A percentile compares a stretch with the other conserved stretches of the same genome.
Conservation (phyloP, 1,140 invertebrate genomes). For the Tyrophagus putrescentiae region DNA sequence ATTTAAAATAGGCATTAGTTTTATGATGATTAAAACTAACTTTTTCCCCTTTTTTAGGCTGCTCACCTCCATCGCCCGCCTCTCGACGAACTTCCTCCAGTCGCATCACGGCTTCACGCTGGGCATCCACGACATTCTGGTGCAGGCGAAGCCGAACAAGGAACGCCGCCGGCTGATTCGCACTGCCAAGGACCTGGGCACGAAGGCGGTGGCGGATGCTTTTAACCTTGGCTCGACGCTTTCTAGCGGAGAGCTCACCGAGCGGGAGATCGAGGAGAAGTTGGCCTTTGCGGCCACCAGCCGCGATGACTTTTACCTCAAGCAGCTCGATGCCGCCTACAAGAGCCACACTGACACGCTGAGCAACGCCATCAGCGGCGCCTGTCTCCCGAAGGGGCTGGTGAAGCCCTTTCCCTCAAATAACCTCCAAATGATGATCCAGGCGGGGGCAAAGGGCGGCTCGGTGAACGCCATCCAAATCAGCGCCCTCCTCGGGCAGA, state of each 20-base stretch:
- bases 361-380: constrained; percentile 76
- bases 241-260: constrained; percentile 28
- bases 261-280: constrained; percentile 34
- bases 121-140: constrained; percentile 84
- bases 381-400: constrained; percentile 60
- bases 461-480: constrained; percentile 92
- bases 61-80: constrained; percentile 70
- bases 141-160: constrained; percentile 51
- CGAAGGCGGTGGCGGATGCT: constrained; percentile 49
- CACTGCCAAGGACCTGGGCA: constrained; percentile 46
- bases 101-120: constrained; percentile 72
- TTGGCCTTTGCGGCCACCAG: constrained; percentile 51
- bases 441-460: constrained; percentile 95
- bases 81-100: constrained; percentile 83
- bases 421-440: constrained; percentile 92
- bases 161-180: constrained; percentile 54
- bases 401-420: constrained; percentile 77
- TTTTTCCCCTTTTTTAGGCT: too few relatives aligned
- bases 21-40: too few relatives aligned
- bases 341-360: constrained; percentile 62
- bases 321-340: constrained; percentile 66
- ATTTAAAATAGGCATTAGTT: too few relatives aligned
- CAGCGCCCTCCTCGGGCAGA: constrained; percentile 88
- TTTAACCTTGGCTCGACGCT: constrained; percentile 48
- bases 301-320: constrained; percentile 56